phyloP scores from a whole-genome alignment of 2,888 invertebrate species.

The Sphecodes monilicornis region DNA sequence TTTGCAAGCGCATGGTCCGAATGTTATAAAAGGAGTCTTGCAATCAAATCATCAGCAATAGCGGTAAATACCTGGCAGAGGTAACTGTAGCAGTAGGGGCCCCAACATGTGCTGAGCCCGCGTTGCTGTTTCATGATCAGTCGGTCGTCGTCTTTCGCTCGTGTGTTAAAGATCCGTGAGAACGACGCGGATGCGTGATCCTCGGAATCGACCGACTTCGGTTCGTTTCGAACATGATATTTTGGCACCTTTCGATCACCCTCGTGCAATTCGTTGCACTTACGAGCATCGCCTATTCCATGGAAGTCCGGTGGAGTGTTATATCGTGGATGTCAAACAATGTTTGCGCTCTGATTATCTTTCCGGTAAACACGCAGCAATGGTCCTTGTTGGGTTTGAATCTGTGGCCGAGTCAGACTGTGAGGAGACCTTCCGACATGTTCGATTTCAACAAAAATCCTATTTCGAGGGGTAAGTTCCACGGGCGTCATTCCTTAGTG shows the following conservation, averaged over 20 bases:
- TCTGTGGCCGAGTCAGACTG: slow-evolving; percentile 40
- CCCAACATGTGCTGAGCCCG: slow-evolving; percentile 45
- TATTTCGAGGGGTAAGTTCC: slow-evolving; percentile 60
- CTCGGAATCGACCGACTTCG: neutral
- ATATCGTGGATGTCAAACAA: slow-evolving; percentile 32
- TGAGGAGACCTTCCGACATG: slow-evolving; percentile 24
- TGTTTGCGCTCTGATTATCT: slow-evolving; percentile 48
- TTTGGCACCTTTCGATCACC: slow-evolving; percentile 12
- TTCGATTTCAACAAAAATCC: slow-evolving; percentile 28
- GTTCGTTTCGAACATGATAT: slow-evolving; percentile 48
- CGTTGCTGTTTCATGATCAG: slow-evolving; percentile 48
- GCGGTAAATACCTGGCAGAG: slow-evolving; percentile 31
- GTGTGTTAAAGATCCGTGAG: slow-evolving; percentile 33
- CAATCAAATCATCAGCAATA: slow-evolving; percentile 27
- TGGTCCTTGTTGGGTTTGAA: slow-evolving; percentile 62
- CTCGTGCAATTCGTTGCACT: slow-evolving; percentile 28
- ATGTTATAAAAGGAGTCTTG: neutral
- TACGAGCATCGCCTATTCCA: neutral
- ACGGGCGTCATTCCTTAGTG: neutral
- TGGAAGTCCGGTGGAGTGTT: slow-evolving; percentile 26
- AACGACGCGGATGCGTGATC: slow-evolving; percentile 28
- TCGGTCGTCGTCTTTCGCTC: slow-evolving; percentile 58
- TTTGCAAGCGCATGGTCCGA: neutral
- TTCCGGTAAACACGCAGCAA: slow-evolving; percentile 54
- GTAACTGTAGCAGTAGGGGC: slow-evolving; percentile 60